These are phyloP conservation scores for Eulemur coronatus DNA, from an alignment of 2,797 vertebrate species.

Conservation along the genomic window DNA sequence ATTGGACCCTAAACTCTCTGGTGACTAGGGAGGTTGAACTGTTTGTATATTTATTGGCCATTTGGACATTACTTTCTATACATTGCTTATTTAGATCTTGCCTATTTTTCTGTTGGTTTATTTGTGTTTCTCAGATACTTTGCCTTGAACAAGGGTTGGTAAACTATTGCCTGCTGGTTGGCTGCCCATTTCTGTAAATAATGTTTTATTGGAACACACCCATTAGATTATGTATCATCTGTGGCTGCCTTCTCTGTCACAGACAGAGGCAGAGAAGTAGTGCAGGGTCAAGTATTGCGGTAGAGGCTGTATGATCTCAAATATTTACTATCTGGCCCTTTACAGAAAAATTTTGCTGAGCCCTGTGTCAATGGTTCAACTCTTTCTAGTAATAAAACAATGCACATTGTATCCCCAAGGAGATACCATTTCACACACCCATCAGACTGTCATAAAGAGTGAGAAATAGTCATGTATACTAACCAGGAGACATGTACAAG, in stretches of 20 bases:
- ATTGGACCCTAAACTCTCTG: neutral
- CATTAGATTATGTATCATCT: neutral
- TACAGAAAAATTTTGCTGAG: neutral
- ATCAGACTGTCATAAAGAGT: neutral
- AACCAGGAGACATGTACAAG: neutral
- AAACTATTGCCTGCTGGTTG: neutral
- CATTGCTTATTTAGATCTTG: neutral
- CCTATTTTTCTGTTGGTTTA: neutral
- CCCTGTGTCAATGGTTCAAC: neutral
- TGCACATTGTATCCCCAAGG: neutral
- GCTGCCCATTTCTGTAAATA: neutral
- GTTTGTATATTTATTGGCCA: neutral
- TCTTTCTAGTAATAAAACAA: neutral
- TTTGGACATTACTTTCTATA: neutral
- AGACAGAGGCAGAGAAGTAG: neutral
- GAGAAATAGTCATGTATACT: neutral
- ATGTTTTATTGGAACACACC: neutral
- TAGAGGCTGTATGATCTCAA: neutral
- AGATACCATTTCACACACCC: neutral
- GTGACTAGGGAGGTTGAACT: neutral
- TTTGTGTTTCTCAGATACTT: neutral
- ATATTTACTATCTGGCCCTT: neutral
- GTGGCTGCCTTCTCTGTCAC: neutral
- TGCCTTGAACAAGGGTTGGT: neutral
- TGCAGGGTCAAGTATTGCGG: neutral